These are phyloP conservation scores for Drosophila chauvacae DNA, from an alignment of 1,140 invertebrate genomes.

Conservation along the genomic window DNA sequence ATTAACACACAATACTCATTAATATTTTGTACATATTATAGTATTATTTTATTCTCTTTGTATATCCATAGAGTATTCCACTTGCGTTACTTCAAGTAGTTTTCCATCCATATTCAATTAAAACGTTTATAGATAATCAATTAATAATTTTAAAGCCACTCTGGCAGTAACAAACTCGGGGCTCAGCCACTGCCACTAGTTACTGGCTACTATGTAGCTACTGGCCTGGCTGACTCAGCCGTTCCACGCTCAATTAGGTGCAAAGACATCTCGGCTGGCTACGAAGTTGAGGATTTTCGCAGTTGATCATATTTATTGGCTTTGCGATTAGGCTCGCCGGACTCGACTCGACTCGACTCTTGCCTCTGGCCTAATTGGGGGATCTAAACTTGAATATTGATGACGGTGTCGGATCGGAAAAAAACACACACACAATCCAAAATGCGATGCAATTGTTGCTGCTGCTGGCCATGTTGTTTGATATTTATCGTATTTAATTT, in stretches of 20 bases:
- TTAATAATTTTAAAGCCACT: constrained; percentile 76
- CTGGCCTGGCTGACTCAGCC: constrained; percentile 56
- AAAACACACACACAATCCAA: constrained; percentile 25
- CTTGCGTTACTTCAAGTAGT: not conserved
- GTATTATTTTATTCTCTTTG: not conserved
- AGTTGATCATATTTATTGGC: constrained; percentile 76
- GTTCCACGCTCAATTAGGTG: constrained; percentile 73
- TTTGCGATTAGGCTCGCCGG: constrained; percentile 49
- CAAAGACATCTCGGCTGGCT: constrained; percentile 68
- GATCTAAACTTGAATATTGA: constrained; percentile 75
- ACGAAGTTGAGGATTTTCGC: constrained; percentile 63
- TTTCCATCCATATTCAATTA: constrained; percentile 64
- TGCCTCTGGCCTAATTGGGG: constrained; percentile 74
- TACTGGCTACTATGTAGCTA: constrained; percentile 1
- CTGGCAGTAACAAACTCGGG: constrained; percentile 46
- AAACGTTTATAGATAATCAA: constrained; percentile 82
- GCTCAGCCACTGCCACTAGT: constrained; percentile 14
- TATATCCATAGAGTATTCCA: constrained; percentile 27
- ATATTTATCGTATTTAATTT: constrained; percentile 76
- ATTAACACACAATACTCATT: no score
- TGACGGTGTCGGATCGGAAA: constrained; percentile 49
- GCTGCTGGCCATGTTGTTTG: constrained; percentile 38
- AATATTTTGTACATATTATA: no score
- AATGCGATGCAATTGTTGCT: constrained; percentile 42
- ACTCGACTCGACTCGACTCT: constrained; percentile 26